Conservation (phyloP, 2,888 invertebrate species). For the Melipona beecheii region DNA sequence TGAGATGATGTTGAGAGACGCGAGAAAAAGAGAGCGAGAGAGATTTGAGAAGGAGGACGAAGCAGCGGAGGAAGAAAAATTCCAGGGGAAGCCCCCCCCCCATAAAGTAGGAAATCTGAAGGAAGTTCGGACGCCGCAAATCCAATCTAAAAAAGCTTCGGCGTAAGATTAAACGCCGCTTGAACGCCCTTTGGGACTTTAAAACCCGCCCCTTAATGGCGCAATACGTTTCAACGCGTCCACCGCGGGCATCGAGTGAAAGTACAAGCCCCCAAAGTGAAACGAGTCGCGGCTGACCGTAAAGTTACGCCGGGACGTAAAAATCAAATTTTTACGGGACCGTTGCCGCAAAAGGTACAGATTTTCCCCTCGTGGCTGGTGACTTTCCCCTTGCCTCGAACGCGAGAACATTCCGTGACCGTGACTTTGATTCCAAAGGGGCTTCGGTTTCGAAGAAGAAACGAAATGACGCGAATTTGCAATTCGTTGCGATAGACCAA, state of each 20-base stretch:
- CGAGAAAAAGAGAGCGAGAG: background rate
- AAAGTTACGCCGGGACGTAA: constrained; percentile 6
- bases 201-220: constrained; percentile 31
- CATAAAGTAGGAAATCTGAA: background rate
- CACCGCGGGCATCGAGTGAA: constrained; percentile 26
- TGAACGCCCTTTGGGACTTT: constrained; percentile 5
- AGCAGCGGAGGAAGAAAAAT: background rate
- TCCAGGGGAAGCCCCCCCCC: too few relatives aligned
- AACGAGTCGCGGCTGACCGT: constrained; percentile 28
- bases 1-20: too few relatives aligned
- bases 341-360: background rate
- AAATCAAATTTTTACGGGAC: background rate
- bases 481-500: background rate
- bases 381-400: background rate
- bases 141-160: background rate
- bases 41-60: background rate
- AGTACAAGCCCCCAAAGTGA: background rate
- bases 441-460: background rate
- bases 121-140: background rate
- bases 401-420: background rate
- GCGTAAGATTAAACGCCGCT: constrained; percentile 25
- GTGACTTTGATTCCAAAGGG: background rate
- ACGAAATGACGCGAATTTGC: background rate
- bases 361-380: background rate
- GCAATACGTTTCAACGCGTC: constrained; percentile 29